A percentile compares a stretch with the other conserved stretches of the same genome.
Evolutionary conservation across 2,797 vertebrate species (phyloP).

Genomic region (Gouania willdenowi): DNA sequence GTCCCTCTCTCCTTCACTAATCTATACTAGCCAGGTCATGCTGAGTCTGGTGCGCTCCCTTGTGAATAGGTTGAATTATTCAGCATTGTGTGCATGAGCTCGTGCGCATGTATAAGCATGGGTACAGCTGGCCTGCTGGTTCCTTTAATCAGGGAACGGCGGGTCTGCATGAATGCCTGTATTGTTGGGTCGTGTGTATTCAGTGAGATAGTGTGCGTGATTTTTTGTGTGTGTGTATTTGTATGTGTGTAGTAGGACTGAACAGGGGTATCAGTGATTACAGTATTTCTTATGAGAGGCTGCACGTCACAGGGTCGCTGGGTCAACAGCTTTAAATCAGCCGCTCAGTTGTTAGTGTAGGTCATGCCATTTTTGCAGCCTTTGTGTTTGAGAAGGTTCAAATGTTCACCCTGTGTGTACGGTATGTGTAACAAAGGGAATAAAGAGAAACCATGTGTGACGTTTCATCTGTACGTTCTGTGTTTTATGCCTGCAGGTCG

Average conservation of each 20-base stretch:
- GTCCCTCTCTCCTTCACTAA: slow-evolving; percentile 44
- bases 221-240: slow-evolving; percentile 48
- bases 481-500: slow-evolving; percentile 80
- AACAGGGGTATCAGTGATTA: slow-evolving; percentile 50
- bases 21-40: slow-evolving; percentile 72
- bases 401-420: too few species aligned
- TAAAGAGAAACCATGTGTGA: too few species aligned
- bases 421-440: too few species aligned
- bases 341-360: slow-evolving; percentile 22
- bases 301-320: slow-evolving; percentile 63
- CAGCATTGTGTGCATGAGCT: slow-evolving; percentile 49
- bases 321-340: slow-evolving; percentile 55
- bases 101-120: slow-evolving; percentile 72
- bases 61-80: slow-evolving; percentile 71
- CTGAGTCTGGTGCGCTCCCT: slow-evolving; percentile 68
- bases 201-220: slow-evolving; percentile 83
- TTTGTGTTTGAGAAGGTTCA: too few species aligned
- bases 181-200: slow-evolving; percentile 98
- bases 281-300: slow-evolving; percentile 43
- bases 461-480: slow-evolving; percentile 29
- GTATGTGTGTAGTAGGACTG: slow-evolving; percentile 34
- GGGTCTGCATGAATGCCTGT: slow-evolving; percentile 92
- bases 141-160: slow-evolving; percentile 94
- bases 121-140: slow-evolving; percentile 93
- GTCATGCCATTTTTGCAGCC: too few species aligned